phyloP scores from a whole-genome alignment of 92 coral and sea anemone species.

The Chrysogorgia sp. region DNA sequence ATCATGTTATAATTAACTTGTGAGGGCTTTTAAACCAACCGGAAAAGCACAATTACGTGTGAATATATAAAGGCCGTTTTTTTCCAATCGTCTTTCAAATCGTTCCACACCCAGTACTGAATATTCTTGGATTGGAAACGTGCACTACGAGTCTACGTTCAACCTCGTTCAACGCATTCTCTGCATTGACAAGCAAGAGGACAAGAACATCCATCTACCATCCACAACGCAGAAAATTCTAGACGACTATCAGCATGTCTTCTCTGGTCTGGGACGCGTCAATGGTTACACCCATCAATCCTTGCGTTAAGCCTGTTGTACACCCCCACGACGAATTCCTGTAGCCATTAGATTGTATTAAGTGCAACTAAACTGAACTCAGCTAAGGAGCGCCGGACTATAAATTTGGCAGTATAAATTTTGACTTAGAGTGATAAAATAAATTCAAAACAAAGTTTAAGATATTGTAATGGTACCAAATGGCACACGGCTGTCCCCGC shows the following conservation, averaged over 20 bases:
- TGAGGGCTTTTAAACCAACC: not conserved
- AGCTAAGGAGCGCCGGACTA: no score
- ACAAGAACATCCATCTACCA: not conserved
- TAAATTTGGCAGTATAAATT: no score
- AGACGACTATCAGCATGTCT: slow-evolving; percentile 8
- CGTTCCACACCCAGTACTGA: not conserved
- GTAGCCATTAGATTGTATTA: slow-evolving; percentile 12
- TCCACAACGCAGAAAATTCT: not conserved
- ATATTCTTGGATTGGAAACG: slow-evolving; percentile 11
- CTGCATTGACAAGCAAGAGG: not conserved
- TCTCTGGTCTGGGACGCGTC: slow-evolving; percentile 8
- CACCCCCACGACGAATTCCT: slow-evolving; percentile 40
- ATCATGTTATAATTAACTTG: no score
- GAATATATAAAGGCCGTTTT: not conserved
- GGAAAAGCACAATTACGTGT: slow-evolving; percentile 11
- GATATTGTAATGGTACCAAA: no score
- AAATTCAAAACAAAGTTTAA: no score
- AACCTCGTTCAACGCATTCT: slow-evolving; percentile 23
- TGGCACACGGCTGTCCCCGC: no score
- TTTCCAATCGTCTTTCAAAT: slow-evolving; percentile 27
- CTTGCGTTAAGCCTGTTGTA: slow-evolving; percentile 15
- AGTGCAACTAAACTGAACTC: no score
- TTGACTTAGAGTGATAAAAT: no score
- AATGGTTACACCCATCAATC: slow-evolving; percentile 1
- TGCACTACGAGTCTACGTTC: slow-evolving; percentile 5